Conservation (phyloP, 2,113 vertebrate species). For the Channa maculata region DNA sequence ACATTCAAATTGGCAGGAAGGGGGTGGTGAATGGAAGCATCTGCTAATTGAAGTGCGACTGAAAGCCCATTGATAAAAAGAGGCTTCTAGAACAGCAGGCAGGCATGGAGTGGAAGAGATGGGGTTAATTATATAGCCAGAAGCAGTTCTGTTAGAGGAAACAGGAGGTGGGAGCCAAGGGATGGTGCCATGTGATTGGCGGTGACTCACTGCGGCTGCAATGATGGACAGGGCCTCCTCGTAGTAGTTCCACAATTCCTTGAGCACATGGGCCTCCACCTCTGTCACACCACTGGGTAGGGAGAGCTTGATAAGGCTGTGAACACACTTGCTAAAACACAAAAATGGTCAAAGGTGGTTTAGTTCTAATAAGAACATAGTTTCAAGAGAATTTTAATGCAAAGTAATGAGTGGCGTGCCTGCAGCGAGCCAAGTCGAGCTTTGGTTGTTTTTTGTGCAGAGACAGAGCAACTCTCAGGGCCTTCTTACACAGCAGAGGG, state of each 20-base stretch:
- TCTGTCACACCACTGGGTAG: constrained; percentile 83
- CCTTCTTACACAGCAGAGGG: constrained; percentile 88
- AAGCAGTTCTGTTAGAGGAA: constrained; percentile 48
- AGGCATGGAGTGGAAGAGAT: constrained; percentile 65
- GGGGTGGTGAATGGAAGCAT: constrained; percentile 83
- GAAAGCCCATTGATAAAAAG: constrained; percentile 83
- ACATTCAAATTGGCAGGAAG: constrained; percentile 84
- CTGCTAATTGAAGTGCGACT: constrained; percentile 82
- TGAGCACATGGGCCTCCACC: constrained; percentile 82
- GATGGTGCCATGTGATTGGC: constrained; percentile 59
- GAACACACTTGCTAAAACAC: constrained; percentile 88
- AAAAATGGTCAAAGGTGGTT: constrained; percentile 24
- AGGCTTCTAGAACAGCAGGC: constrained; percentile 76
- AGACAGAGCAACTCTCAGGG: constrained; percentile 86
- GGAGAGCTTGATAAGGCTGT: constrained; percentile 89
- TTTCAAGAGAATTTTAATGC: constrained; percentile 12
- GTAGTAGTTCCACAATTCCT: constrained; percentile 89
- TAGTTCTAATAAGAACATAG: neutral
- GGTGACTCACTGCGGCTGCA: constrained; percentile 85
- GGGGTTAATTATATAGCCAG: constrained; percentile 78
- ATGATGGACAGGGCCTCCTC: constrained; percentile 88
- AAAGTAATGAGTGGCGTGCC: constrained; percentile 72
- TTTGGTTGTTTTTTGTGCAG: constrained; percentile 84
- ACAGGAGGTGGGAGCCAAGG: constrained; percentile 58
- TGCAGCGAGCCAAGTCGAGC: constrained; percentile 84